phyloP scores from a whole-genome alignment of 1,140 invertebrate species.

The Apolygus lucorum region DNA sequence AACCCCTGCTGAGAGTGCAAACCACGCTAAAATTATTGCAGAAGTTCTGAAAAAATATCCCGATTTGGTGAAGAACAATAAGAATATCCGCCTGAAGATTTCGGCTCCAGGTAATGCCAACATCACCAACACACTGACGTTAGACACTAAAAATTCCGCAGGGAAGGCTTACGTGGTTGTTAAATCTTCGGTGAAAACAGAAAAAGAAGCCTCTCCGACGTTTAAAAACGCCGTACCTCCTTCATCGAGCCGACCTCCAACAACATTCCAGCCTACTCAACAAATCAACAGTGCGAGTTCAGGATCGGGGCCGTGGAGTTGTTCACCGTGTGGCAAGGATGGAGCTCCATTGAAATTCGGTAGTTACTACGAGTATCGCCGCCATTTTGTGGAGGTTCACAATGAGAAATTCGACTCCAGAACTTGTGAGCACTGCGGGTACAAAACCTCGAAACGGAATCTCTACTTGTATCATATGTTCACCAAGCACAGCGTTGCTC shows the following conservation, averaged over 20 bases:
- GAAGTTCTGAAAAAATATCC: slow-evolving; percentile 64
- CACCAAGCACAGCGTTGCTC: slow-evolving; percentile 65
- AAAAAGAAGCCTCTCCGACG: not conserved
- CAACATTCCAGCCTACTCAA: no score
- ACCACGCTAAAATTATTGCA: slow-evolving; percentile 72
- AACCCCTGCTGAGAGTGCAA: slow-evolving; percentile 38
- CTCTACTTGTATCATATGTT: slow-evolving; percentile 71
- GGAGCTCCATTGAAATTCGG: slow-evolving; percentile 58
- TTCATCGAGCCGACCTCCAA: not conserved
- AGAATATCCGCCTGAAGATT: slow-evolving; percentile 79
- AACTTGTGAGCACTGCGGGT: slow-evolving; percentile 76
- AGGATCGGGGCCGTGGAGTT: slow-evolving; percentile 53
- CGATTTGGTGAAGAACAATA: slow-evolving; percentile 73
- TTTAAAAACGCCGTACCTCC: not conserved
- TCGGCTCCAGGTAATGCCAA: slow-evolving; percentile 49
- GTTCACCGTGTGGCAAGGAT: slow-evolving; percentile 54
- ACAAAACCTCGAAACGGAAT: slow-evolving; percentile 62
- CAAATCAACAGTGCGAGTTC: slow-evolving; percentile 23
- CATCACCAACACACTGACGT: slow-evolving; percentile 32
- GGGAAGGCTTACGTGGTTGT: slow-evolving; percentile 45
- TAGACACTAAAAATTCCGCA: slow-evolving; percentile 37
- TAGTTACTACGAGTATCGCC: slow-evolving; percentile 64
- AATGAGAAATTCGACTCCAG: slow-evolving; percentile 66
- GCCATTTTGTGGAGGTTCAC: slow-evolving; percentile 71
- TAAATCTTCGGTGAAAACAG: slow-evolving; percentile 41